Evolutionary conservation across 2,888 invertebrate species (phyloP).

Genomic region (Glaucopsyche alexis): DNA sequence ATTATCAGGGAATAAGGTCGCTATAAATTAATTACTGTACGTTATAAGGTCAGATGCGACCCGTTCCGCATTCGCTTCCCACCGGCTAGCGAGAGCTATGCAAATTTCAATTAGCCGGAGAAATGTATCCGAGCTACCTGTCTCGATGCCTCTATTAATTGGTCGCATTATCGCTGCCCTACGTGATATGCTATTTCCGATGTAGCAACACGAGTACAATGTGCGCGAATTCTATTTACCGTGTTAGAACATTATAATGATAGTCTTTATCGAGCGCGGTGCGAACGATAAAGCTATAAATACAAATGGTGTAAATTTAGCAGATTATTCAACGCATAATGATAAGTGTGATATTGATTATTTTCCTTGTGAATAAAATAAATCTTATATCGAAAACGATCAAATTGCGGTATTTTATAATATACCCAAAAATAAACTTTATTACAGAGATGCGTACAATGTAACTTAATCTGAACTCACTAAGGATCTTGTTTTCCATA

Average conservation of each 20-base stretch:
- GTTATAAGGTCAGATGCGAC: slow-evolving; percentile 49
- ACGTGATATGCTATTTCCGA: slow-evolving; percentile 52
- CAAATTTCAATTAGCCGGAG: slow-evolving; percentile 64
- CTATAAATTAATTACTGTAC: slow-evolving; percentile 43
- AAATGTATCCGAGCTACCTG: slow-evolving; percentile 51
- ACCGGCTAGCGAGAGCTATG: slow-evolving; percentile 47
- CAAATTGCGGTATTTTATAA: background rate
- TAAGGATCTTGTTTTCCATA: background rate
- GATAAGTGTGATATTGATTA: background rate
- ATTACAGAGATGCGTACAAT: slow-evolving; percentile 1
- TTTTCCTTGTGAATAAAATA: background rate
- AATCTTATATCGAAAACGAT: background rate
- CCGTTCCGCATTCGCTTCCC: slow-evolving; percentile 46
- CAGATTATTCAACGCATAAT: background rate
- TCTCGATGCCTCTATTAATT: slow-evolving; percentile 51
- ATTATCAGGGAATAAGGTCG: slow-evolving; percentile 29
- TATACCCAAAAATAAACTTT: background rate
- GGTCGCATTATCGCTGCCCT: slow-evolving; percentile 49
- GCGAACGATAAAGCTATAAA: slow-evolving; percentile 9
- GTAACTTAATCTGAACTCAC: slow-evolving; percentile 11
- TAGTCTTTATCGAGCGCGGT: slow-evolving; percentile 18
- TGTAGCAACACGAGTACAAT: slow-evolving; percentile 34
- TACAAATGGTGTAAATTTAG: background rate
- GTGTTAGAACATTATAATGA: slow-evolving; percentile 26
- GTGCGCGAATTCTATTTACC: slow-evolving; percentile 23